A percentile compares a stretch with the other conserved stretches of the same genome.
phyloP scores from a whole-genome alignment of 1,140 invertebrate species.

The Panulirus ornatus region DNA sequence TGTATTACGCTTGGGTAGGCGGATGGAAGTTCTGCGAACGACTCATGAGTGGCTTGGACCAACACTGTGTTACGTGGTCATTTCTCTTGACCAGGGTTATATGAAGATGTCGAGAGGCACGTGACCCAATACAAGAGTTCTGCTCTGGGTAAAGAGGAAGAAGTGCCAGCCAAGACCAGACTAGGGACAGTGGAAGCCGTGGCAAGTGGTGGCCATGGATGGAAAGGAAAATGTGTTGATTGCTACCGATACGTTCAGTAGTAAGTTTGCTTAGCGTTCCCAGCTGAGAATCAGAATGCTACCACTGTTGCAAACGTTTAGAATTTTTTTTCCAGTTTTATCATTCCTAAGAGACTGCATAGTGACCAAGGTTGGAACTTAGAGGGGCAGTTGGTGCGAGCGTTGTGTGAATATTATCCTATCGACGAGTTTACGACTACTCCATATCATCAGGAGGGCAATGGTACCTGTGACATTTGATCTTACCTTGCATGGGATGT shows the following conservation, averaged over 20 bases:
- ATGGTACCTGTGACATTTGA: too few relatives aligned
- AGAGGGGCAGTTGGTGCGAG: background rate
- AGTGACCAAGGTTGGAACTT: constrained; percentile 20
- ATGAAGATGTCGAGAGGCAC: constrained; percentile 19
- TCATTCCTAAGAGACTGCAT: background rate
- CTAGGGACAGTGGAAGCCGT: constrained; percentile 13
- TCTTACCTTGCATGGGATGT: constrained; percentile 6
- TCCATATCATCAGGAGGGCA: background rate
- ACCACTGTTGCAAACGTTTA: background rate
- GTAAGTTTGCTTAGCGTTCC: background rate
- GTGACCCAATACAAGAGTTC: background rate
- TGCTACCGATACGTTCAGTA: constrained; percentile 18
- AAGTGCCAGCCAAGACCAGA: background rate
- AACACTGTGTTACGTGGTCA: background rate
- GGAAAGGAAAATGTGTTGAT: constrained; percentile 19
- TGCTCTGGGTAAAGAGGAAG: background rate
- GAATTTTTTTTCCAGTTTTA: background rate
- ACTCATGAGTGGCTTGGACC: constrained; percentile 11
- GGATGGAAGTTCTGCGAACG: background rate
- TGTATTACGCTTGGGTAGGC: background rate
- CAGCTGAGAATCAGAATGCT: background rate
- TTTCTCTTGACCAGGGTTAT: constrained; percentile 6
- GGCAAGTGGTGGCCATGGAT: constrained; percentile 26
- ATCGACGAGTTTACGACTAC: constrained; percentile 1
- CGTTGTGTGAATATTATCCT: background rate